These are phyloP conservation scores for Lonchura striata DNA, from an alignment of 2,113 vertebrate species.

Conservation along the genomic window DNA sequence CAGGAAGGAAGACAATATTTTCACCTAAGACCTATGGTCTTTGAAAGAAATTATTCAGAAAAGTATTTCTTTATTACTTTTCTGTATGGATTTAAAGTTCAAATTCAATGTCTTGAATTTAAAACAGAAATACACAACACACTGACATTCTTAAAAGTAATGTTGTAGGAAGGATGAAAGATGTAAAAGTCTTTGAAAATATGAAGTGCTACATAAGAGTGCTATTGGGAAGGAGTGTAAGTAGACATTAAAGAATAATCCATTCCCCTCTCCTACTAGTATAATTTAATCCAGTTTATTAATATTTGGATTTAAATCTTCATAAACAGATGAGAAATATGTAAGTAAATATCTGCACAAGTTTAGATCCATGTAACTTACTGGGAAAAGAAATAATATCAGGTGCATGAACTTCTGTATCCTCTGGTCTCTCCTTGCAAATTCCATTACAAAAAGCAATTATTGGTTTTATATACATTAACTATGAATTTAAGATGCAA, in stretches of 20 bases:
- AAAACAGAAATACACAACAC: neutral
- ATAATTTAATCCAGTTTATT: neutral
- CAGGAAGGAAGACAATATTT: neutral
- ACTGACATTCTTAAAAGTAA: neutral
- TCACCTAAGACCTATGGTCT: neutral
- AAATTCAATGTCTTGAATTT: neutral
- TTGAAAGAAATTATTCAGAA: neutral
- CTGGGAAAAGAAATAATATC: neutral
- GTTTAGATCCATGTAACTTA: neutral
- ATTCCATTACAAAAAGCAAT: neutral
- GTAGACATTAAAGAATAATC: neutral
- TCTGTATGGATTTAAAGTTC: neutral
- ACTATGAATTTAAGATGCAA: neutral
- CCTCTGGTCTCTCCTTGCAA: neutral
- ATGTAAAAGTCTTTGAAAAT: neutral
- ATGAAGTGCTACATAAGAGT: neutral
- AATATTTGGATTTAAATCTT: neutral
- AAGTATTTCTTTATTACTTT: neutral
- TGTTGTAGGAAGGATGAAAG: neutral
- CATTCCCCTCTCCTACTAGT: neutral
- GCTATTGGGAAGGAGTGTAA: neutral
- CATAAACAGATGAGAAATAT: neutral
- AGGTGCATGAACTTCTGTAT: neutral
- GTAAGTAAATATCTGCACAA: neutral
- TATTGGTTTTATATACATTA: neutral